Conservation (phyloP, 2,888 invertebrate species). For the Laspeyria flexula region DNA sequence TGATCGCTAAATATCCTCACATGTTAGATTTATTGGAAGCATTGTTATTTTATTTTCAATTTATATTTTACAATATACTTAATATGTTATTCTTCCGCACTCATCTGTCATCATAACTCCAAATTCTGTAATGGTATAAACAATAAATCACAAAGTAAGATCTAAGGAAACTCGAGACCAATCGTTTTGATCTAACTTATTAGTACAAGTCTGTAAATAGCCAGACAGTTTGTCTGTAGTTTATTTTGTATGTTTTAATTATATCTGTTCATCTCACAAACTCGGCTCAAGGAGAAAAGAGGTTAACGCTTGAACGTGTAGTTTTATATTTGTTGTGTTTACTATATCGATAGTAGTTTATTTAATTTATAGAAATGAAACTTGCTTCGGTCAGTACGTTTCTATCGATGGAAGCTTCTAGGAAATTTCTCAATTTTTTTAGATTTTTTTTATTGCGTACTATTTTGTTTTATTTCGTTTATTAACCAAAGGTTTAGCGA, state of each 20-base stretch:
- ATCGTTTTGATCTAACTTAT: slow-evolving; percentile 39
- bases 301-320: slow-evolving; percentile 32
- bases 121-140: slow-evolving; percentile 8
- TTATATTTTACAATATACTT: too few relatives aligned
- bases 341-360: too few relatives aligned
- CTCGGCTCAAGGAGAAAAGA: slow-evolving; percentile 14
- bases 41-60: neutral
- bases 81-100: neutral
- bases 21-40: too few relatives aligned
- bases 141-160: slow-evolving; percentile 18
- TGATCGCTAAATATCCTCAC: too few relatives aligned
- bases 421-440: too few relatives aligned
- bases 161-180: slow-evolving; percentile 20
- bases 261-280: slow-evolving; percentile 22
- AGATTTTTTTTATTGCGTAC: too few relatives aligned
- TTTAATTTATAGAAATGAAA: too few relatives aligned
- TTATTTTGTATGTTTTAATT: slow-evolving; percentile 30
- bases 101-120: slow-evolving; percentile 7
- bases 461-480: too few relatives aligned
- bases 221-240: slow-evolving; percentile 29
- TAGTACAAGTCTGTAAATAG: slow-evolving; percentile 35
- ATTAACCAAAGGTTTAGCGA: too few relatives aligned
- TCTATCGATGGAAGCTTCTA: too few relatives aligned
- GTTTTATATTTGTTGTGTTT: slow-evolving; percentile 23
- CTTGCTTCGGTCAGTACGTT: too few relatives aligned